Base-by-base conservation (phyloP, 2,888 invertebrate species). In the Acanthosepion pharaonis region DNA sequence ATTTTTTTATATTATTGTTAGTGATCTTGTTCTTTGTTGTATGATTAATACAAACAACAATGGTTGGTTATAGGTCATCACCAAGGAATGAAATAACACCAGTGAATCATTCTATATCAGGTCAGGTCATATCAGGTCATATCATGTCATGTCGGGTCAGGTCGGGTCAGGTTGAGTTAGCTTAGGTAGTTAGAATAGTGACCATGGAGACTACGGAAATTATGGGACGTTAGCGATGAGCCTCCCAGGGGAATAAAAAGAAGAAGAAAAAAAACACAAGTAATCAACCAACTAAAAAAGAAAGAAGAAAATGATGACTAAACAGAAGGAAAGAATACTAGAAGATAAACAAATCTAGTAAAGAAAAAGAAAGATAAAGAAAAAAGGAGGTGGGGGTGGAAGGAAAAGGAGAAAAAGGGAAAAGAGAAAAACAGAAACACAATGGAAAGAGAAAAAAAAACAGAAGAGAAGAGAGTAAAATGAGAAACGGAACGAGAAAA, bases 21-120 rank as follows among this genome's bases (percentile, higher is more conserved):
- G 78, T 78, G 33, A 15, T 78, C 78, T 11, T 33, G 33, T n/a
- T 78, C 78, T 78, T n/a, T 78, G n/a, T 78, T 78, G n/a, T 33
- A n/a, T 78, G 78, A 78, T 78, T 78, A 78, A 78, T 78, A 78
- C n/a, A 78, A 78, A n/a, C 18, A 78, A 78, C 78, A 78, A 78
- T 78, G 78, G 78, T 15, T 33, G 78, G 78, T 78, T 33, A 78
- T 18, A 78, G 78, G 78, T 78, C 33, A n/a, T 0, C 11, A 78
- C 15, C n/a, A 78, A n/a, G n/a, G 11, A 18, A 78, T 78, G 78
- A 78, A 33, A 11, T 78, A 33, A 78, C 78, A 33, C 78, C 33
- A 33, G 78, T 78, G 78, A 78, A 33, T 78, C 78, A 78, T 78
- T n/a, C 33, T 78, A 78, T n/a, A n/a, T 78, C 4, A 78, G 78